Evolutionary conservation across 2,888 invertebrate genomes (phyloP), one percentile per base, ranked within the genome.

Genomic region (Dorcus parallelipipedus): DNA sequence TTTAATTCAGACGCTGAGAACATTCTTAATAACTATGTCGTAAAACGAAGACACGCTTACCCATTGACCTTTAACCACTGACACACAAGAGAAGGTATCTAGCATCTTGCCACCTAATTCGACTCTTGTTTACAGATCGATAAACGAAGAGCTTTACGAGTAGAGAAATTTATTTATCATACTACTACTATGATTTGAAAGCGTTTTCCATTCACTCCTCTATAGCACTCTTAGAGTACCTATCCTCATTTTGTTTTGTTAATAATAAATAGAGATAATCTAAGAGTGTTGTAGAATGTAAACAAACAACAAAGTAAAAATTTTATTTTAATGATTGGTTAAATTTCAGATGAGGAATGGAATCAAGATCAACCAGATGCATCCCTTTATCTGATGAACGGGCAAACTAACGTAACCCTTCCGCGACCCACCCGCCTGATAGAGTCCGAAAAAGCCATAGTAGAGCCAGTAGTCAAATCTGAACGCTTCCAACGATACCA

Each of bases 321-420:
- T 6, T 42, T 42, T 9, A 42, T 14, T 42, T 14, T 14, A 14
- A 14, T 14, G 42, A 9, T 14, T 42, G 7, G 1, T 42, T 14
- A 23, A 33, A 50, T 71, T 84, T 85, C 7, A 90, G 90, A 90
- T 78, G 90, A 90, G 70, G 90, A 90, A 72, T 90, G 89, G 89
- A 86, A 84, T 49, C 83, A 84, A 62, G 85, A 86, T 65, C 83
- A 84, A 14, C 83, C 84, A 8, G 81, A 82, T 60, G 79, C 79
- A 38, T 76, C 81, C 2, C 69, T 81, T 50, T 87, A 87, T 72
- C 79, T 87, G 76, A 85, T 86, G 82, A 82, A 84, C 68, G 82
- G 82, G 64, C 81, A 82, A 0, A 81, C 83, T 69, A 76, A 69
- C 60, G 71, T 74, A 52, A 74, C 71, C 58, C 65, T 71, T 59